Conservation (phyloP, 2,113 vertebrate genomes). For the Probosciger aterrimus region DNA sequence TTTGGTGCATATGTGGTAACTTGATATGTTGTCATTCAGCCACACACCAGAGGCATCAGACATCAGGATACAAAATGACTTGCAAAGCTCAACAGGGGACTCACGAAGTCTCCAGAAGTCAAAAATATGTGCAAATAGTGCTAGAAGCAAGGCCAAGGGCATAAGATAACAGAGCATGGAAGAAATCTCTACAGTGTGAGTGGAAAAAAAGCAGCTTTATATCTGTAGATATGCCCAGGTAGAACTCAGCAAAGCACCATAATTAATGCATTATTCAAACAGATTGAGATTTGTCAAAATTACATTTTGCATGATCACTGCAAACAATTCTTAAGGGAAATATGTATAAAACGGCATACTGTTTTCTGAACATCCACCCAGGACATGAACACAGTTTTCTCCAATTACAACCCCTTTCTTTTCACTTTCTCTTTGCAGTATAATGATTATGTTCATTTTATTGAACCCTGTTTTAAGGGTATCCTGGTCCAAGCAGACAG, state of each 20-base stretch:
- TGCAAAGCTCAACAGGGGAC: not conserved
- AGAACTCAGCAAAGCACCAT: not conserved
- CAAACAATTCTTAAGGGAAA: not conserved
- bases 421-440: conserved; percentile 75
- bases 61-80: not conserved
- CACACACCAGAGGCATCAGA: fast-evolving
- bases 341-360: not conserved
- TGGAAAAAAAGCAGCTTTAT: not conserved
- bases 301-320: not conserved
- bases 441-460: conserved; percentile 90
- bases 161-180: not conserved
- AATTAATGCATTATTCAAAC: not conserved
- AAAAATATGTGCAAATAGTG: not conserved
- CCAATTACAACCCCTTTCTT: not conserved
- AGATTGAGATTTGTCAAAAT: not conserved
- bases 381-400: not conserved
- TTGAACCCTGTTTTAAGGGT: conserved; percentile 95
- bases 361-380: not conserved
- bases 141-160: not conserved
- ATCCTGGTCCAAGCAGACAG: conserved; percentile 92
- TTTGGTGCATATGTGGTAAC: not conserved
- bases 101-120: not conserved
- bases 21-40: not conserved
- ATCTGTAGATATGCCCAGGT: not conserved
- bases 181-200: not conserved